phyloP scores from a whole-genome alignment of 2,888 invertebrate genomes.

The Athrips mouffetella region DNA sequence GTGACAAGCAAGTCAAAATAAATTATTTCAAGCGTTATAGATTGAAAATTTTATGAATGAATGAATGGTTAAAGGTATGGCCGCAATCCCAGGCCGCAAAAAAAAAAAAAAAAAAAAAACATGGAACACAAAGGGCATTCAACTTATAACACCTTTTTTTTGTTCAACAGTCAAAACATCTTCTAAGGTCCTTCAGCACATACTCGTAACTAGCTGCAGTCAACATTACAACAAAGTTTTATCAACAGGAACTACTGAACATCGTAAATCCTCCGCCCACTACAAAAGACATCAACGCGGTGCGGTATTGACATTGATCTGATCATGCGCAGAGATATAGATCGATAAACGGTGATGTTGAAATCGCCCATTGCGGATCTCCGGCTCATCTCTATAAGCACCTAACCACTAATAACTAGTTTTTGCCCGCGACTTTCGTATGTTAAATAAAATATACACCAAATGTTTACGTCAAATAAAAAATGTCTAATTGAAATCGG shows the following conservation, averaged over 20 bases:
- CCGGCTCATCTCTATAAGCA: conserved; percentile 8
- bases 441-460: not conserved
- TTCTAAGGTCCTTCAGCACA: too few relatives aligned
- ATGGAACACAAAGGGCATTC: too few relatives aligned
- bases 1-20: too few relatives aligned
- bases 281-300: conserved; percentile 12
- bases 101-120: too few relatives aligned
- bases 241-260: conserved; percentile 1
- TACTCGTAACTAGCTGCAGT: not conserved
- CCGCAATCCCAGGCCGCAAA: too few relatives aligned
- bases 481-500: too few relatives aligned
- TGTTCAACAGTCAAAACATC: too few relatives aligned
- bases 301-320: conserved; percentile 30
- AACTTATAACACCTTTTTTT: too few relatives aligned
- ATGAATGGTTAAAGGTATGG: too few relatives aligned
- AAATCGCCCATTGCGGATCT: conserved; percentile 21
- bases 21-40: too few relatives aligned
- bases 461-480: too few relatives aligned
- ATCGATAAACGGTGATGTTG: conserved; percentile 21
- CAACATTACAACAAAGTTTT: not conserved
- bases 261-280: not conserved
- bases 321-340: conserved; percentile 19
- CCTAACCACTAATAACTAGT: not conserved
- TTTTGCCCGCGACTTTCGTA: not conserved
- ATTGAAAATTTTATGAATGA: too few relatives aligned